A percentile compares a stretch with the other conserved stretches of the same genome.
Conservation (phyloP, 1,140 invertebrate genomes). For the Hetaerina americana region DNA sequence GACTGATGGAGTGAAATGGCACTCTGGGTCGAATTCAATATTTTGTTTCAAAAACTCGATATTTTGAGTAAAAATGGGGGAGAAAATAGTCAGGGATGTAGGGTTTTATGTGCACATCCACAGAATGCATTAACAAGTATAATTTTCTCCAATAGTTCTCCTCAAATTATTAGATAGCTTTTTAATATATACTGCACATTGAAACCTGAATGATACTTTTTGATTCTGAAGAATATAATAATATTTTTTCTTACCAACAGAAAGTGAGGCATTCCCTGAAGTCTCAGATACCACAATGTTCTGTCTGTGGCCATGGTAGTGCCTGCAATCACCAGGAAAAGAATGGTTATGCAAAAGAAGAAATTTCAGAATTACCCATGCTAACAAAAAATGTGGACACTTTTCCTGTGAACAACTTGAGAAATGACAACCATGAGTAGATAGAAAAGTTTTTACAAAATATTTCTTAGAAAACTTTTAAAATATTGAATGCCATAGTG, state of each 20-base stretch:
- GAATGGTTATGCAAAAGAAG: not conserved
- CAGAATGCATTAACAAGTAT: no score
- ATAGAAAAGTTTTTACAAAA: not conserved
- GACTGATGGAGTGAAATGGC: no score
- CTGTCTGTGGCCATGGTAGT: constrained; percentile 34
- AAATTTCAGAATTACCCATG: not conserved
- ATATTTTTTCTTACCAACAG: constrained; percentile 26
- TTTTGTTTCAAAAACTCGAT: no score
- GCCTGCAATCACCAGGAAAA: not conserved
- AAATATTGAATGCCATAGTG: not conserved
- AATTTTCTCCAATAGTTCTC: no score
- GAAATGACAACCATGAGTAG: not conserved
- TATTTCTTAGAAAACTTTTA: not conserved
- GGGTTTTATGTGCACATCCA: no score
- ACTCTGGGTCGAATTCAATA: no score
- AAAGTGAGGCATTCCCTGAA: constrained; percentile 39
- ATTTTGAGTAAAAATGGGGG: no score
- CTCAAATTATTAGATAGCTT: no score
- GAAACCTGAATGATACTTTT: no score
- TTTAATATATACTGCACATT: no score
- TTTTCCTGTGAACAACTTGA: not conserved
- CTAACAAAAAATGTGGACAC: not conserved
- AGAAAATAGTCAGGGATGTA: no score
- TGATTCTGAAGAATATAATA: no score
- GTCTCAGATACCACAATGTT: constrained; percentile 42